Evolutionary conservation across 2,888 invertebrate genomes (phyloP), one percentile per base, ranked within the genome.

Genomic region (Meganola albula): DNA sequence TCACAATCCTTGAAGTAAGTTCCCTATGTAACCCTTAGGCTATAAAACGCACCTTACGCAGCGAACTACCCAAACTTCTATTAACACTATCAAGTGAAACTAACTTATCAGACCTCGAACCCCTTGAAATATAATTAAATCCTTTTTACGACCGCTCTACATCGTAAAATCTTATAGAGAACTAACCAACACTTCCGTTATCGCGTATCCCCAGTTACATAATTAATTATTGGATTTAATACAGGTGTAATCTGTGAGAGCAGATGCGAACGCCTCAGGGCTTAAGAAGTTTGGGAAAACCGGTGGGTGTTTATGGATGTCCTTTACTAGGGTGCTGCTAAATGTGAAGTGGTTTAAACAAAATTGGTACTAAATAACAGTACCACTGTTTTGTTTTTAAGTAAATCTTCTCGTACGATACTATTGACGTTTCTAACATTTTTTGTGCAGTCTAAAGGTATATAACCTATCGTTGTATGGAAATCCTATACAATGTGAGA

Each of bases 151-250:
- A 41, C 35, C 31, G 34, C 48, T n/a, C n/a, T n/a, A n/a, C n/a
- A n/a, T n/a, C 41, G 52, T 55, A 53, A 58, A 58, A 56, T 43
- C 51, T 44, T 53, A 48, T 55, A 48, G 58, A 50, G 44, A 56
- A 55, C 53, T 53, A 54, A 58, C 53, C 55, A 44, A 40, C 40
- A 46, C 44, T 51, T 51, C 53, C 53, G 53, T 59, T 65, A 63
- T 63, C 63, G 51, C 34, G 45, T 59, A 58, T 58, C 48, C n/a
- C 48, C 58, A 53, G 54, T 57, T 48, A 53, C 37, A 54, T 60
- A 59, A 64, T 64, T 61, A 63, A 64, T 57, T 54, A 53, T 40
- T 50, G 57, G 49, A 42, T 48, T 42, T 44, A 35, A 25, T 40
- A 42, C 48, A 50, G 54, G 47, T 48, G 54, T 45, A 48, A 53